Percentiles rank a stretch among this genome's conserved stretches.
phyloP scores from a whole-genome alignment of 2,113 vertebrate species.

The Cardinalis cardinalis region DNA sequence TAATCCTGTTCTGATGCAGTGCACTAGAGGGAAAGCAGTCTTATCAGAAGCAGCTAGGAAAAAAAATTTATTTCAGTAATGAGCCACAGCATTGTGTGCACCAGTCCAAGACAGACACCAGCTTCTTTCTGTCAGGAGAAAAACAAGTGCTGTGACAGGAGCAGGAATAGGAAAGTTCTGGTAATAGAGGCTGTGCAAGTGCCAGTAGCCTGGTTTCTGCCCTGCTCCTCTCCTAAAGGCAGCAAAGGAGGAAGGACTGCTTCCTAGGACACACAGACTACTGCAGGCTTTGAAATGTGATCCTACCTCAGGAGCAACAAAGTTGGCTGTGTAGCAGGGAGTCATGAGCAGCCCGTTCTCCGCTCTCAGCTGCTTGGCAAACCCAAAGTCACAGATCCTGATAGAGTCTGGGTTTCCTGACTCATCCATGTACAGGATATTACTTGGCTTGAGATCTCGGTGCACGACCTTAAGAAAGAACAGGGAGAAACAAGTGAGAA shows the following conservation, averaged over 20 bases:
- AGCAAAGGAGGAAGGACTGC: background rate
- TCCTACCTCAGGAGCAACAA: constrained; percentile 92
- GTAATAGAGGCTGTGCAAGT: background rate
- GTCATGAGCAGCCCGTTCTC: constrained; percentile 96
- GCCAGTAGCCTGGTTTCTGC: background rate
- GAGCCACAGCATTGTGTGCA: background rate
- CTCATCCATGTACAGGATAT: constrained; percentile 92
- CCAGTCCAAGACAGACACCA: background rate
- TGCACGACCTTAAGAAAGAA: constrained; percentile 85
- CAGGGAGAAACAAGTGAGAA: background rate
- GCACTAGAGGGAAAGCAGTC: background rate
- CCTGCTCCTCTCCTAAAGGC: background rate
- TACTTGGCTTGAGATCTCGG: constrained; percentile 93
- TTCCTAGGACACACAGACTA: background rate
- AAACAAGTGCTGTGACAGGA: background rate
- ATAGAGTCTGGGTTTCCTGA: constrained; percentile 88
- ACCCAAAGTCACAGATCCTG: constrained; percentile 91
- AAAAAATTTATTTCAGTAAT: background rate
- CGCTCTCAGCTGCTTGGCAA: constrained; percentile 91
- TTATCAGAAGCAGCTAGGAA: background rate
- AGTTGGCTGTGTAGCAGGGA: constrained; percentile 94
- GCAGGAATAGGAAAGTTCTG: background rate
- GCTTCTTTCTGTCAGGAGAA: background rate
- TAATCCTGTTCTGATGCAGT: background rate
- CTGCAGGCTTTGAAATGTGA: background rate